Percentiles rank a stretch among this genome's conserved stretches.
phyloP scores from a whole-genome alignment of 2,113 vertebrate species.

The Gymnobelideus leadbeateri region DNA sequence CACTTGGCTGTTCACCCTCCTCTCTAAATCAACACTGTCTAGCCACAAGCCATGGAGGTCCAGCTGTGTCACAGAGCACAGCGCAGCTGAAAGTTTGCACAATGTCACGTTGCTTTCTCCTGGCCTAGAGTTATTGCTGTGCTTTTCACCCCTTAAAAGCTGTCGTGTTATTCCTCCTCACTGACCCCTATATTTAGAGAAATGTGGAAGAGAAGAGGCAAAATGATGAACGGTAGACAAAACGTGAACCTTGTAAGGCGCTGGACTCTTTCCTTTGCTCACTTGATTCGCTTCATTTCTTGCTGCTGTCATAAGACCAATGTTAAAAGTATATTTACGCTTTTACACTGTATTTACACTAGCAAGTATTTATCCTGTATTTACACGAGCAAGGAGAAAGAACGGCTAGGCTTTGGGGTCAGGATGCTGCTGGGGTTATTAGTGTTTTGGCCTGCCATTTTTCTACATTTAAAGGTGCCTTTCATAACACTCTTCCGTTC shows the following conservation, averaged over 20 bases:
- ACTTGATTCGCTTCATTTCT: background rate
- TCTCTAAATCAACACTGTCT: background rate
- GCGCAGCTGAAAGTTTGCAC: background rate
- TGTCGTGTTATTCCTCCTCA: background rate
- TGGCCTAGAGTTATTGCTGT: background rate
- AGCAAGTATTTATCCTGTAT: no score
- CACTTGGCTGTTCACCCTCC: background rate
- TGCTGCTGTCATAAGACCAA: background rate
- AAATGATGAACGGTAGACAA: background rate
- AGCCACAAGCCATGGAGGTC: background rate
- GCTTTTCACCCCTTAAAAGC: background rate
- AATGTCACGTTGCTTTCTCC: background rate
- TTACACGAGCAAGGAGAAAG: background rate
- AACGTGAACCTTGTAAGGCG: background rate
- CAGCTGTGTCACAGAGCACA: background rate
- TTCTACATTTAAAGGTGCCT: background rate
- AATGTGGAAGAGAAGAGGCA: background rate
- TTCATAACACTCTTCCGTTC: background rate
- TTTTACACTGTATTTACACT: background rate
- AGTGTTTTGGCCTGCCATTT: constrained; percentile 21
- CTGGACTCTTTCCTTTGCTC: background rate
- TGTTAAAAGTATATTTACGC: background rate
- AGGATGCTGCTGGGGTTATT: constrained; percentile 10
- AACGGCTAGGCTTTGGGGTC: background rate
- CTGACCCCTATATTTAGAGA: background rate